Evolutionary conservation across 2,797 vertebrate genomes (phyloP), one percentile per base, ranked within the genome.

Genomic region (Galagoides demidoff): DNA sequence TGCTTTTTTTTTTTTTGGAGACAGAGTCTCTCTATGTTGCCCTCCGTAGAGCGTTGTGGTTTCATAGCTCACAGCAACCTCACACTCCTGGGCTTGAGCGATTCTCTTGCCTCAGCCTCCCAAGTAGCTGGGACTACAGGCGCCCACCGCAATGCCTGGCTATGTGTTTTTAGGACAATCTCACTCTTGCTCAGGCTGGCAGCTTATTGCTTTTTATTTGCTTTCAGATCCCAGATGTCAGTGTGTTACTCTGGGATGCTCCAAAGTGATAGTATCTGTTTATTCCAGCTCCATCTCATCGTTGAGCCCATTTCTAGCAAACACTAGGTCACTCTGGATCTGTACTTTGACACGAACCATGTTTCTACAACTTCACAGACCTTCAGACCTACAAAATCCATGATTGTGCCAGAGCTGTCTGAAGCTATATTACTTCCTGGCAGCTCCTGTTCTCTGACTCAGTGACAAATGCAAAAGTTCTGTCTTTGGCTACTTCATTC

Each of bases 401-500:
- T 83, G 27, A 14, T 16, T 90, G 59, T 74, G 90, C 52, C n/a
- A 77, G 5, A 45, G 70, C 25, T 64, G 39, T 66, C 79, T 31
- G 22, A 57, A 86, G 39, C 79, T 52, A 12, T 45, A 45, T 78
- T 68, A 37, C 61, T 85, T 91, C 49, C 34, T 68, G 63, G 49
- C 55, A 94, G 87, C 37, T 94, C n/a, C 17, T 66, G n/a, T 77
- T 63, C 49, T 83, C 49, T 37, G 23, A 68, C 85, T 94, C 63
- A 49, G 74, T 61, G 39, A 93, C 57, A 90, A 85, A 52, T 45
- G 43, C 4, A 12, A 66, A 63, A 94, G 83, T 81, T 95, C 73
- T 89, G 87, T 94, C 61, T 39, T 77, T 94, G 71, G 49, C 83
- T 85, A 87, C 19, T 83, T 81, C 39, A 73, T 89, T 88, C 86